A percentile compares a stretch with the other conserved stretches of the same genome.
Conservation (phyloP, 2,797 vertebrate species). For the Myripristis jacobus region DNA sequence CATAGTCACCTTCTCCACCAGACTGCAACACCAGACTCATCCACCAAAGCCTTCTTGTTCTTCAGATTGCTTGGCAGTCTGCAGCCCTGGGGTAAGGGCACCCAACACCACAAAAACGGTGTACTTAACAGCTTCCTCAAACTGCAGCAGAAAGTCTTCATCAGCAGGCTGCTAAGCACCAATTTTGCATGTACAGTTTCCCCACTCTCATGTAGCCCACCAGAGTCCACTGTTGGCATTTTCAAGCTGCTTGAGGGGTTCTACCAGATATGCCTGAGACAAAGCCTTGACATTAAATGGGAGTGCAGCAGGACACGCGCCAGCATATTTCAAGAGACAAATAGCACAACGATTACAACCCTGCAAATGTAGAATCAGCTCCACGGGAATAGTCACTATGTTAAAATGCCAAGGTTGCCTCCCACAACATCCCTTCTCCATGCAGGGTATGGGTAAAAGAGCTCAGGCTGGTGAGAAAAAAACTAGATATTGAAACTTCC, state of each 20-base stretch:
- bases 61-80: too few relatives aligned
- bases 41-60: too few relatives aligned
- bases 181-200: too few relatives aligned
- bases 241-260: slow-evolving; percentile 22
- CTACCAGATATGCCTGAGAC: slow-evolving; percentile 11
- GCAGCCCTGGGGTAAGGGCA: too few relatives aligned
- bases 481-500: slow-evolving; percentile 15
- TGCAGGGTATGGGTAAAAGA: slow-evolving; percentile 36
- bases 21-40: too few relatives aligned
- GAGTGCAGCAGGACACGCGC: slow-evolving; percentile 38
- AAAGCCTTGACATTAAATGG: slow-evolving; percentile 60
- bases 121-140: too few relatives aligned
- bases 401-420: slow-evolving; percentile 52
- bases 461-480: slow-evolving; percentile 36
- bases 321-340: slow-evolving; percentile 50
- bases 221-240: background rate
- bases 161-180: too few relatives aligned
- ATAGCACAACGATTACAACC: slow-evolving; percentile 23
- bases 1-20: too few relatives aligned
- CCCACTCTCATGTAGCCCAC: too few relatives aligned
- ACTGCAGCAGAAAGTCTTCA: too few relatives aligned
- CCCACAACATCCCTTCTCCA: slow-evolving; percentile 43
- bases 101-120: too few relatives aligned
- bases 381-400: slow-evolving; percentile 33
- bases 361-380: slow-evolving; percentile 33